Evolutionary conservation across 1,140 invertebrate genomes (phyloP), one percentile per base, ranked within the genome.

Genomic region (Aphelenchoides avenae): DNA sequence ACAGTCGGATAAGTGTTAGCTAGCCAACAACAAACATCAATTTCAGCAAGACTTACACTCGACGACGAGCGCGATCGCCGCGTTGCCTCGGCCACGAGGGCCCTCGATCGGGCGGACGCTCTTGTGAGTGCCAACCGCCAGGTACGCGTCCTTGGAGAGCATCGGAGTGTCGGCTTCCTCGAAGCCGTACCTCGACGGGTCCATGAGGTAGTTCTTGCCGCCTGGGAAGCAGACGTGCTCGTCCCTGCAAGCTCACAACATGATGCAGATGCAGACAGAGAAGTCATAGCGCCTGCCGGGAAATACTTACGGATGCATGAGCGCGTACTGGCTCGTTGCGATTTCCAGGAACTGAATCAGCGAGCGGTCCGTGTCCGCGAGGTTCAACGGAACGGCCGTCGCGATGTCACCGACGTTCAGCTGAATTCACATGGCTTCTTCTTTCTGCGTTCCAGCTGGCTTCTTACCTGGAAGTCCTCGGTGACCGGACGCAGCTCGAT

Each of bases 81-180:
- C 30, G 26, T 18, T 22, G 11, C 22, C 42, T 7, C 24, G 39
- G 26, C n/a, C 33, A 4, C 24, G 26, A 13, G 18, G 20, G 2
- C 57, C 53, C 29, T 60, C 57, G 34, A 60, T 30, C 1, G 24
- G 22, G 18, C 58, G 57, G 11, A 48, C 42, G 24, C 57, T 46
- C 33, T 60, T 60, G 4, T 49, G 31, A 13, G 47, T 30, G 4
- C 57, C 57, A 42, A 60, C 40, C 13, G 39, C 57, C 11, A 60
- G 43, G 30, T 53, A 60, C 5, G 57, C 18, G 34, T 64, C 63
- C 18, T 15, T 39, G 1, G 18, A 26, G 31, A 59, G 63, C 13
- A 6, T 33, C 11, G 57, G 57, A 6, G 20, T 31, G 30, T 60
- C 42, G 3, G 20, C 3, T 1, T 33, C 13, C 5, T 7, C 26